Evolutionary conservation across 2,797 vertebrate species (phyloP), one percentile per base, ranked within the genome.

Genomic region (Cephalopachus bancanus): DNA sequence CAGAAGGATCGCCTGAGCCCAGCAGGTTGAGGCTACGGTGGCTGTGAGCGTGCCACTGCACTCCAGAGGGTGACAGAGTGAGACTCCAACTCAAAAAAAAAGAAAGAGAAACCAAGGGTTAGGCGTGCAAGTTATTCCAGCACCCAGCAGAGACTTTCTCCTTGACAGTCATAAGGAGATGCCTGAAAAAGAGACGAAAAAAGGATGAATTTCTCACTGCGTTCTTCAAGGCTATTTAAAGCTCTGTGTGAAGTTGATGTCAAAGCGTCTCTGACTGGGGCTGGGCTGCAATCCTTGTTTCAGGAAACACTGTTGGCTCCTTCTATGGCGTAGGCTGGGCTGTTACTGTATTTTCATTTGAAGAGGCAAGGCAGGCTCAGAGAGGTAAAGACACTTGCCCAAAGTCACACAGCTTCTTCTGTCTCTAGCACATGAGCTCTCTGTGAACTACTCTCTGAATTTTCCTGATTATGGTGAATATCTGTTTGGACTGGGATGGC

Each of bases 211-310:
- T 79, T 64, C 83, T 88, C 53, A 1, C 78, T 51, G 57, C 57
- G 91, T 28, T 88, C 69, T 26, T 89, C 74, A 6, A 28, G 78
- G 84, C 69, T 90, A 65, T 94, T 96, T 95, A 83, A 95, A 94
- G 97, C 87, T 89, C 9, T 0, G 19, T 49, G 72, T 67, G 80
- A n/a, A 55, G 64, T 60, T 80, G 28, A 3, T 0, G 0, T 3
- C 26, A 76, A 26, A 51, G 8, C 7, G 1, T 12, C 80, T 94
- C 93, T 12, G 16, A 6, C 93, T 55, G 76, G 86, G 17, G n/a
- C 87, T 9, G n/a, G 81, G 7, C 15, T 28, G 80, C 57, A 11
- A 26, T 19, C 44, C 72, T 72, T 20, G 1, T 10, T 67, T 72
- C 62, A 76, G 90, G 83, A 75, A 79, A 59, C 55, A 2, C 2